Conservation (phyloP, 2,797 vertebrate species). For the Podargus strigoides region DNA sequence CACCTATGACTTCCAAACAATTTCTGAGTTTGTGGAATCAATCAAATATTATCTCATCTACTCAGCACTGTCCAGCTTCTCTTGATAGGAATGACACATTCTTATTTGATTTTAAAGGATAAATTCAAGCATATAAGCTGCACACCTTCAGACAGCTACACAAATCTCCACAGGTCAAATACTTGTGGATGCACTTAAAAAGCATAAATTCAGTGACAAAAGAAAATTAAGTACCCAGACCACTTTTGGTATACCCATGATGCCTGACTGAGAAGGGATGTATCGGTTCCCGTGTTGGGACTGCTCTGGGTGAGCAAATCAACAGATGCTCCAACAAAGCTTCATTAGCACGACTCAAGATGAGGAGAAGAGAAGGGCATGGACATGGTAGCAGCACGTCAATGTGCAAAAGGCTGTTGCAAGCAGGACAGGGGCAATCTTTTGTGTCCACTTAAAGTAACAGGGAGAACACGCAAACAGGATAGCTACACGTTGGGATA, state of each 20-base stretch:
- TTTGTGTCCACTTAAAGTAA: not conserved
- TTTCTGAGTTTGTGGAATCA: not conserved
- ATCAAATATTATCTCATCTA: not conserved
- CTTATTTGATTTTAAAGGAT: not conserved
- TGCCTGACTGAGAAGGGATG: not conserved
- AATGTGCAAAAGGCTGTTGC: not conserved
- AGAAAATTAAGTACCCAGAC: not conserved
- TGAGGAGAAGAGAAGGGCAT: not conserved
- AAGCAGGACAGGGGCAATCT: not conserved
- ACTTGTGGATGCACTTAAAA: not conserved
- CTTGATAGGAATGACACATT: not conserved
- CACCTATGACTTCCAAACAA: not conserved
- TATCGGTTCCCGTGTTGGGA: not conserved
- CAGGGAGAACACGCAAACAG: fast-evolving
- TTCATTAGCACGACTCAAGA: fast-evolving
- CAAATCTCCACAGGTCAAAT: not conserved
- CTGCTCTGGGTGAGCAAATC: not conserved
- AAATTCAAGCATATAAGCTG: not conserved
- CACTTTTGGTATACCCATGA: not conserved
- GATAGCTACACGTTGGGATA: fast-evolving
- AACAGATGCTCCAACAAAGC: not conserved
- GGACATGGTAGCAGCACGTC: fast-evolving
- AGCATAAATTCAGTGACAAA: not conserved
- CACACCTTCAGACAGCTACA: not conserved
- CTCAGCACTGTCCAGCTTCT: not conserved